Evolutionary conservation across 2,113 vertebrate species (phyloP).

Genomic region (Ciconia maguari): DNA sequence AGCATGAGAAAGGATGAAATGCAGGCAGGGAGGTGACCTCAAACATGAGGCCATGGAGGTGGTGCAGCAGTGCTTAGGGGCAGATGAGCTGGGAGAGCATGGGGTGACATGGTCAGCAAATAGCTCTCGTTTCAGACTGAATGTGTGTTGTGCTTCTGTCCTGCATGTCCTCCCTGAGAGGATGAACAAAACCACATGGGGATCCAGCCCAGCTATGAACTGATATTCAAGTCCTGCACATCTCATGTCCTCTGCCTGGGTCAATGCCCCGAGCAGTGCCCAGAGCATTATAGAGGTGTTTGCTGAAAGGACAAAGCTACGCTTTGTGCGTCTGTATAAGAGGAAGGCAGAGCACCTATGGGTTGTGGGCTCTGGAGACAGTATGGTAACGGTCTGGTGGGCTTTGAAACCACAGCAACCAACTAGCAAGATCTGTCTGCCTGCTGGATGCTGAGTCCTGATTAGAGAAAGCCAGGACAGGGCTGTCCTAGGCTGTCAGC

Average conservation of each 20-base stretch:
- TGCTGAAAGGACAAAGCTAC: not conserved
- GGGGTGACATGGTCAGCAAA: not conserved
- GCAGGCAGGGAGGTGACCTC: not conserved
- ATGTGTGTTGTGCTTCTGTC: not conserved
- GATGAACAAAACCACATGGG: not conserved
- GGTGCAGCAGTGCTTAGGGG: not conserved
- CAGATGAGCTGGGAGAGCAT: not conserved
- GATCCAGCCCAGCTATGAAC: not conserved
- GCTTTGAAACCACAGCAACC: not conserved
- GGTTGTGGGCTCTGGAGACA: not conserved
- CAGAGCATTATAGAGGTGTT: accelerated
- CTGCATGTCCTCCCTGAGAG: not conserved
- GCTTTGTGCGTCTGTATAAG: accelerated
- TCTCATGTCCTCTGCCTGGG: not conserved
- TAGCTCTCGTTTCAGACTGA: not conserved
- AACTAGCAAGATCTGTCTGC: not conserved
- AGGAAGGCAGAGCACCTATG: not conserved
- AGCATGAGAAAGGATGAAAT: not conserved
- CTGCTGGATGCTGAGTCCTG: not conserved
- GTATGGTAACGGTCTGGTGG: not conserved
- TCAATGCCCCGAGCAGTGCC: accelerated
- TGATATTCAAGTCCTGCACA: not conserved
- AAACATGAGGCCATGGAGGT: not conserved
- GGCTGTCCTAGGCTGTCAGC: not conserved
- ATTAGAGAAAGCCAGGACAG: not conserved